These are phyloP conservation scores for Morbakka virulenta DNA, from an alignment of 30 jellyfish, hydroid and myxozoan genomes.

Conservation along the genomic window DNA sequence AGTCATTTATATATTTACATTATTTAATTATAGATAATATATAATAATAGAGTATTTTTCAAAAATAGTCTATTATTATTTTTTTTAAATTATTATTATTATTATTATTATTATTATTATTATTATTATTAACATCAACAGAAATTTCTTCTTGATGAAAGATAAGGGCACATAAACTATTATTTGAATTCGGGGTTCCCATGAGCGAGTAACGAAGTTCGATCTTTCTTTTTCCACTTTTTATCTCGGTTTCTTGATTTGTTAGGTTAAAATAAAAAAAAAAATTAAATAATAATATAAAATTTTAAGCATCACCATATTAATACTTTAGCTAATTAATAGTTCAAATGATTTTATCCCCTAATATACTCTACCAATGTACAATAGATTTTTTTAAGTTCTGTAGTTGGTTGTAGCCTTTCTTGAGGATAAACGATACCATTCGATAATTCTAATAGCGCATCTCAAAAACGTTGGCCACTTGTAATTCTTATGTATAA, in stretches of 20 bases:
- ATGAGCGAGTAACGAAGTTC: slow-evolving; percentile 20
- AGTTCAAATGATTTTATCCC: neutral
- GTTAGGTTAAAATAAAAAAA: slow-evolving; percentile 6
- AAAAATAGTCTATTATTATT: too few species aligned
- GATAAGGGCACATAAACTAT: slow-evolving; percentile 10
- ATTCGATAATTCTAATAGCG: slow-evolving; percentile 1
- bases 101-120: too few species aligned
- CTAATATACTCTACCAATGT: neutral
- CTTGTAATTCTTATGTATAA: neutral
- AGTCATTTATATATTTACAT: too few species aligned
- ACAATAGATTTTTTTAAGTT: neutral
- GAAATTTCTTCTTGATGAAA: slow-evolving; percentile 6
- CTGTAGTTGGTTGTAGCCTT: neutral
- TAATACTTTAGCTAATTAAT: too few species aligned
- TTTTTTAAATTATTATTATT: too few species aligned
- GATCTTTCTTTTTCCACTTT: slow-evolving; percentile 6
- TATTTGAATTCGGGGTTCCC: slow-evolving; percentile 9
- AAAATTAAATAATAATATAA: too few species aligned
- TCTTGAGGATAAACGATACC: slow-evolving; percentile 3
- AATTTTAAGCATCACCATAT: too few species aligned
- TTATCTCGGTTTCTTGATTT: slow-evolving; percentile 6
- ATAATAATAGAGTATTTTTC: too few species aligned
- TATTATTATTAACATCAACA: neutral
- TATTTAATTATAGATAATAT: too few species aligned
- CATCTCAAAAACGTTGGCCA: neutral